Conservation (phyloP, 30 jellyfish, hydroid and myxozoan species). For the Mastigias papua region DNA sequence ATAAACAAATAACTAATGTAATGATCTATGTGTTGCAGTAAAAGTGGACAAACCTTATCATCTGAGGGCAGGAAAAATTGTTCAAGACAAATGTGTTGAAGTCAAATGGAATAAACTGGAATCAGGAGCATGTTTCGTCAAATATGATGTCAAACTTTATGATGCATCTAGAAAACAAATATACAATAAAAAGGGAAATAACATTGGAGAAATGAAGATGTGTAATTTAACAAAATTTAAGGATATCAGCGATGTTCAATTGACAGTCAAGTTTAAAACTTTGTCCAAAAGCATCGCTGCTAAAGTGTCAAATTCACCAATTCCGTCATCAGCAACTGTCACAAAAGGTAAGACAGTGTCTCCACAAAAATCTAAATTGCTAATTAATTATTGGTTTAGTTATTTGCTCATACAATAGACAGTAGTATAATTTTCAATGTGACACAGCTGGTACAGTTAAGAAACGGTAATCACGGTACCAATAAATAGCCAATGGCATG, state of each 20-base stretch:
- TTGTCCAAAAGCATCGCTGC: conserved; percentile 2
- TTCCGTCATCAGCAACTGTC: not conserved
- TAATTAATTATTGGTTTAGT: too few relatives aligned
- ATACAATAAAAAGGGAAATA: not conserved
- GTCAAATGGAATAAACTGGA: conserved; percentile 30
- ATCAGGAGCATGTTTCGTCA: conserved; percentile 38
- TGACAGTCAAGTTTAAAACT: conserved; percentile 22
- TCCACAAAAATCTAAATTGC: too few relatives aligned
- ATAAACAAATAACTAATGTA: too few relatives aligned
- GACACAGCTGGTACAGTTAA: too few relatives aligned
- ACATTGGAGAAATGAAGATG: not conserved
- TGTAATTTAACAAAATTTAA: conserved; percentile 14
- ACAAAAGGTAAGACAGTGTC: not conserved
- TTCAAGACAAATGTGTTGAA: conserved; percentile 4
- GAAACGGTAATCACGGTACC: too few relatives aligned
- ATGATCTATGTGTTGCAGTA: too few relatives aligned
- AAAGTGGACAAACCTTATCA: not conserved
- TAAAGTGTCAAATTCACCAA: conserved; percentile 18
- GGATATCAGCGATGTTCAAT: conserved; percentile 1
- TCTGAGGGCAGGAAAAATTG: conserved; percentile 6
- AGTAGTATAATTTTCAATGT: too few relatives aligned
- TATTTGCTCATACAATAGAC: too few relatives aligned
- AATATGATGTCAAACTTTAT: conserved; percentile 21
- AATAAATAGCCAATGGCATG: too few relatives aligned
- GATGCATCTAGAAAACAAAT: not conserved